These are phyloP conservation scores for Megalonaias nervosa DNA, from an alignment of 1,140 invertebrate species.

Conservation along the genomic window DNA sequence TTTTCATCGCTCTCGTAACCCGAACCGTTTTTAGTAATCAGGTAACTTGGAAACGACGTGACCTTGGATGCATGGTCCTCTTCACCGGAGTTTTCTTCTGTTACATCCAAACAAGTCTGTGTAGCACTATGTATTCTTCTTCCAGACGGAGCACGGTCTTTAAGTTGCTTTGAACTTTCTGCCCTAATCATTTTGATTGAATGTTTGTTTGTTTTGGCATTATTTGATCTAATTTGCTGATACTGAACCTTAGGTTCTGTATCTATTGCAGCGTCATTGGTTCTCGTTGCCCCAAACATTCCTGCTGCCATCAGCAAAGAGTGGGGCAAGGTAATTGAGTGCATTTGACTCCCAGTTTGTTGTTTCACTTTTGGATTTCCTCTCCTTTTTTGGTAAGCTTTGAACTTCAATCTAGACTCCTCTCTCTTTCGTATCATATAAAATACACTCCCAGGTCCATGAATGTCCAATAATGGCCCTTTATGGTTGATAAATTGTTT, in stretches of 20 bases:
- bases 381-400: constrained; percentile 27
- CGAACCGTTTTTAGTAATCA: constrained; percentile 4
- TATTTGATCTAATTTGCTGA: background rate
- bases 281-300: constrained; percentile 37
- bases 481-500: constrained; percentile 59
- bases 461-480: constrained; percentile 64
- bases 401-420: constrained; percentile 36
- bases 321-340: constrained; percentile 39
- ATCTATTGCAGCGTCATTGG: constrained; percentile 14
- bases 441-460: constrained; percentile 67
- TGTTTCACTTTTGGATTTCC: constrained; percentile 14
- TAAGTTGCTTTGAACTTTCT: background rate
- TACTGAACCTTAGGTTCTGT: background rate
- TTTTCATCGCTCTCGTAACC: constrained; percentile 27
- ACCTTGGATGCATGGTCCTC: constrained; percentile 13
- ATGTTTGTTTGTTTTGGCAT: background rate
- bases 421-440: constrained; percentile 61
- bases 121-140: constrained; percentile 18
- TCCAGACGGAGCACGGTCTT: constrained; percentile 37
- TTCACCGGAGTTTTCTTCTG: constrained; percentile 1
- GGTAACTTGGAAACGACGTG: constrained; percentile 18
- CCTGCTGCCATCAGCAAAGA: constrained; percentile 42
- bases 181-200: background rate
- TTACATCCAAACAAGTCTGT: constrained; percentile 12
- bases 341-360: constrained; percentile 31